These are phyloP conservation scores for Tympanuchus pallidicinctus DNA, from an alignment of 2,113 vertebrate species.

Conservation along the genomic window DNA sequence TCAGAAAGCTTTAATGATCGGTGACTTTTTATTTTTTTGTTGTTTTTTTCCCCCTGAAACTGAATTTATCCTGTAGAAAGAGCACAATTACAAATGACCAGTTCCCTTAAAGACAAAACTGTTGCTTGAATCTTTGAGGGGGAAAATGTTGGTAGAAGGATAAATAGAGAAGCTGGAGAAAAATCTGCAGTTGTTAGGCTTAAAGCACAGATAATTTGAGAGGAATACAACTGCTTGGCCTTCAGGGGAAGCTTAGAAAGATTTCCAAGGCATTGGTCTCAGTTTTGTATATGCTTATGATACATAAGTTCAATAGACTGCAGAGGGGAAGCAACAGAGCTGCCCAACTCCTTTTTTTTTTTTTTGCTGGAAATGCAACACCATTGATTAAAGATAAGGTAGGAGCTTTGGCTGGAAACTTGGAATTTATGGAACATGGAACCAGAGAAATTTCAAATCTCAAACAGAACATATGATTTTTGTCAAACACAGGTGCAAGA, in stretches of 20 bases:
- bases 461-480: background rate
- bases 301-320: background rate
- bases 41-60: background rate
- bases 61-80: constrained; percentile 12
- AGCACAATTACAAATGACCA: background rate
- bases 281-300: background rate
- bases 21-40: background rate
- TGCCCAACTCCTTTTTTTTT: background rate
- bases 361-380: background rate
- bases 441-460: background rate
- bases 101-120: background rate
- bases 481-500: background rate
- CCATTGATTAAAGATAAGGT: background rate
- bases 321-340: background rate
- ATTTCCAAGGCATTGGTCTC: background rate
- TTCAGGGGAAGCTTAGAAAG: background rate
- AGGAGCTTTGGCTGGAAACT: background rate
- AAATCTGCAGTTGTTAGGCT: background rate
- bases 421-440: background rate
- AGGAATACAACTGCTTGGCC: background rate
- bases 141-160: background rate
- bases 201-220: background rate
- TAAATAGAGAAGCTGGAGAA: background rate
- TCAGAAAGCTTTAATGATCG: background rate
- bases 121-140: background rate